Evolutionary conservation across 2,113 vertebrate species (phyloP).

Genomic region (Panthera uncia): DNA sequence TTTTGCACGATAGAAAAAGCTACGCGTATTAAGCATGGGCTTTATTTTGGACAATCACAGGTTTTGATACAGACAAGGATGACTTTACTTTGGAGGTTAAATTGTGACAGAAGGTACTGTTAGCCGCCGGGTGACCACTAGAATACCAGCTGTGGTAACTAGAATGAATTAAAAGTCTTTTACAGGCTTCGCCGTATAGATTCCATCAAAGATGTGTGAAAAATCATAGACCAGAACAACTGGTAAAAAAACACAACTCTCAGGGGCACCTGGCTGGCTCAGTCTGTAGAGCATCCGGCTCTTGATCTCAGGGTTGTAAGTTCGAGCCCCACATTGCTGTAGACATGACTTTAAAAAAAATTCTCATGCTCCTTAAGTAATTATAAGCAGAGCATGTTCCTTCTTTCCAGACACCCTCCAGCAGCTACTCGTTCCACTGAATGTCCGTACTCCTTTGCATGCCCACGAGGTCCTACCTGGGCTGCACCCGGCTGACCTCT

Average conservation of each 20-base stretch:
- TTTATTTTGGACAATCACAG: neutral
- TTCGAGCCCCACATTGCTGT: neutral
- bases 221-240: neutral
- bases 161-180: neutral
- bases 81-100: neutral
- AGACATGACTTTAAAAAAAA: neutral
- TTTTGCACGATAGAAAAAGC: neutral
- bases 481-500: neutral
- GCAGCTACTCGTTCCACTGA: neutral
- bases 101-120: neutral
- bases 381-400: neutral
- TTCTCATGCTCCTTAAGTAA: neutral
- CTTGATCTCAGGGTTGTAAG: neutral
- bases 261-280: neutral
- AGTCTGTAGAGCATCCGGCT: neutral
- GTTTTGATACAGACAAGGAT: neutral
- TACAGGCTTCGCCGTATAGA: neutral
- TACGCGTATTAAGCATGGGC: neutral
- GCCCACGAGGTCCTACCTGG: too few species aligned
- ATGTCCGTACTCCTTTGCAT: rapidly evolving
- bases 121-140: neutral
- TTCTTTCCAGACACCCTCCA: neutral
- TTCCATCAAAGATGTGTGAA: neutral
- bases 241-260: neutral
- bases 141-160: neutral